These are phyloP conservation scores for Bergia puertoricense DNA, from an alignment of 92 coral and sea anemone genomes.

Conservation along the genomic window DNA sequence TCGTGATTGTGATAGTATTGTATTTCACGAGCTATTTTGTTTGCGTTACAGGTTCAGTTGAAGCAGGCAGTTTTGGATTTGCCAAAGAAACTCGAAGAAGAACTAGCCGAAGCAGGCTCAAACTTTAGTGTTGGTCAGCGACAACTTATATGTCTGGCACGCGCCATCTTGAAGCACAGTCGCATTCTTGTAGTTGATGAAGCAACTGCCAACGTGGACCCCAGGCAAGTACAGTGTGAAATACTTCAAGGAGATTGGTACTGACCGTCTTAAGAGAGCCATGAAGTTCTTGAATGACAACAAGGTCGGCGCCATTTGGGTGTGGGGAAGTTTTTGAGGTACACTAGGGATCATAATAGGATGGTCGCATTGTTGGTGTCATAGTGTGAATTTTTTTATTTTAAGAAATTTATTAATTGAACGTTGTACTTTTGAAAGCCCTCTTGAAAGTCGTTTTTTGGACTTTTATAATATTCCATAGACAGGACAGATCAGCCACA, in stretches of 20 bases:
- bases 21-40: neutral
- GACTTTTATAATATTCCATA: no score
- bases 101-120: constrained; percentile 79
- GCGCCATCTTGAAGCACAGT: constrained; percentile 76
- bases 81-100: constrained; percentile 68
- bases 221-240: constrained; percentile 44
- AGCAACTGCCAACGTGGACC: constrained; percentile 87
- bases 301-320: neutral
- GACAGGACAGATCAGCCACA: no score
- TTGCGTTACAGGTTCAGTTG: constrained; percentile 64
- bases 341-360: no score
- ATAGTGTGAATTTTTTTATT: no score
- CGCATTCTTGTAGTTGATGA: constrained; percentile 80
- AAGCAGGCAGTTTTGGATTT: constrained; percentile 75
- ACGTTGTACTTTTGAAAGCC: no score
- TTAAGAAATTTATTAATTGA: no score
- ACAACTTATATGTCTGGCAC: constrained; percentile 85
- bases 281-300: no score
- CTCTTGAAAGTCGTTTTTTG: no score
- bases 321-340: neutral
- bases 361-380: no score
- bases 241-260: neutral
- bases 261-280: neutral
- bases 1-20: no score
- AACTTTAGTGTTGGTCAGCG: constrained; percentile 92